Percentiles rank a stretch among this genome's conserved stretches.
Evolutionary conservation across 2,113 vertebrate species (phyloP).

Genomic region (Excalfactoria chinensis): DNA sequence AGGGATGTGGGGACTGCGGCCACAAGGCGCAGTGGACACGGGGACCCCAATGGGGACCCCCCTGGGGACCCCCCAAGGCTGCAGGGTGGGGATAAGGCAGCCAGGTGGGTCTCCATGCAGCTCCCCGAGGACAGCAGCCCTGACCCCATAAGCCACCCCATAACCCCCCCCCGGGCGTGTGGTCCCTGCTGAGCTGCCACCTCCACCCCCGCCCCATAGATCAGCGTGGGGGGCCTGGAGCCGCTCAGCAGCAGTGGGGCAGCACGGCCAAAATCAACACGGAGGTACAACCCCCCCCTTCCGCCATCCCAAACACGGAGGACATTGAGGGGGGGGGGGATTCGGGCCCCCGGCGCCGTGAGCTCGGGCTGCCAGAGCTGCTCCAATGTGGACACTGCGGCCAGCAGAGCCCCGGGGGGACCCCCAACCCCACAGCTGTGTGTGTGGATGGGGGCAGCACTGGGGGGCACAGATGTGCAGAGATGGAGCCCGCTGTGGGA

Average conservation of each 20-base stretch:
- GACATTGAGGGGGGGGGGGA: rapidly evolving
- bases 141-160: no score
- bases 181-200: neutral
- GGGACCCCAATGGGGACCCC: no score
- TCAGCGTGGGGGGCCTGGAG: neutral
- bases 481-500: rapidly evolving
- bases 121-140: no score
- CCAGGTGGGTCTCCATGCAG: no score
- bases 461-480: neutral
- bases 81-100: neutral
- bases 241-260: neutral
- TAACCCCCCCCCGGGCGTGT: neutral
- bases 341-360: neutral
- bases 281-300: neutral
- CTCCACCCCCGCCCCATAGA: neutral
- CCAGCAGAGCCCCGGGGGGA: neutral
- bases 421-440: neutral
- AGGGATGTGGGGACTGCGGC: neutral
- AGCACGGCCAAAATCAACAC: neutral
- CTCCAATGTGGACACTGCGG: neutral
- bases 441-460: neutral
- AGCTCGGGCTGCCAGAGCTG: neutral
- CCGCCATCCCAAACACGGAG: neutral
- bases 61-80: neutral
- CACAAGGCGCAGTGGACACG: no score